Evolutionary conservation across 2,888 invertebrate genomes (phyloP), one percentile per base, ranked within the genome.

Genomic region (Anorthoa munda): DNA sequence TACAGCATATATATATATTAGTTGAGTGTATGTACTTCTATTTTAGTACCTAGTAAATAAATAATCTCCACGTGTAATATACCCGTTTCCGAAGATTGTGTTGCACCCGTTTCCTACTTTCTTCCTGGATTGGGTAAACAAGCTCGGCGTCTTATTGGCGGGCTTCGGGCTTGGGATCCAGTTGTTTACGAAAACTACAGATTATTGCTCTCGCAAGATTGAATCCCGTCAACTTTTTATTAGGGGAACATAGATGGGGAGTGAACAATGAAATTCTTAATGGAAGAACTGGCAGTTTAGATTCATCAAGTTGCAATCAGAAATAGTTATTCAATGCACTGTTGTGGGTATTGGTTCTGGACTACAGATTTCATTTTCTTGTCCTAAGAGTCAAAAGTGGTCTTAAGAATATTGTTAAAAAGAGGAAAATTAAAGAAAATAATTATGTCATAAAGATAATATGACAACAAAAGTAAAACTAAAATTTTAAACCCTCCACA

Each of bases 101-200:
- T 48, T 72, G 48, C 21, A 79, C 18, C 58, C 51, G 74, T 58
- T 48, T 58, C 26, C 26, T 60, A 48, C 48, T 48, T 39, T 51
- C n/a, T 48, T 51, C 17, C 26, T 45, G 13, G 48, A n/a, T 63
- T 56, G 39, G 67, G 51, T 61, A 64, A 77, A 75, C 56, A 78
- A 74, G 56, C 55, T 50, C 11, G 82, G 86, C 86, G 86, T 78
- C 87, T 60, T 60, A 61, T 63, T 75, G 87, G 61, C 87, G 86
- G 75, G 69, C 46, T 21, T 15, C 39, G 53, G 9, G 56, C 23
- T 46, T n/a, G 60, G 61, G 31, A 64, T 46, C 60, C 64, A 64
- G 18, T 83, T 87, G 84, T 87, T 87, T 85, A 82, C 75, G 26
- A 86, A 85, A 82, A 75, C 80, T 80, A 75, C 64, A 63, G 58